Evolutionary conservation across 2,888 invertebrate genomes (phyloP), one percentile per base, ranked within the genome.

Genomic region (Notodonta ziczac): DNA sequence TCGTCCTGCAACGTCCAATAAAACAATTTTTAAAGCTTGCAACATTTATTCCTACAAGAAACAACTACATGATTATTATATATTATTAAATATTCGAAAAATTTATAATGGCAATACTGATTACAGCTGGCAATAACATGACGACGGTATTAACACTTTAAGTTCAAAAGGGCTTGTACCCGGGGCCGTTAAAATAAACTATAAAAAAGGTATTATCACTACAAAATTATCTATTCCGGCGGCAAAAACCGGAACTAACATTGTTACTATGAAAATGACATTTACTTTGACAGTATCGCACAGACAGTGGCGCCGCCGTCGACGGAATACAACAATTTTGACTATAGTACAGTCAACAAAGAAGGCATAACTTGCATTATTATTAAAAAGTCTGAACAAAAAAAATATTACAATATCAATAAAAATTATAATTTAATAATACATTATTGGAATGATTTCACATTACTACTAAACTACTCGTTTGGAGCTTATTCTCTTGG

Each of bases 41-140:
- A 80, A 81, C 78, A 76, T 77, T 78, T 81, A 81, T 76, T 82
- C 68, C 77, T 82, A 78, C 61, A 63, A 67, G 62, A 69, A 78
- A 69, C 69, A 73, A 64, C 75, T 77, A 76, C 77, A 63, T 58
- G 62, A 70, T 72, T 80, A 70, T 44, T 51, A 65, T 71, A 61
- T 59, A 56, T 57, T 65, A 61, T 62, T 53, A 65, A 55, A 32
- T 60, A 59, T 52, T 57, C 42, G 50, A 13, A 55, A 58, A 14
- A 0, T 9, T 50, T 50, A 50, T 46, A n/a, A 46, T 46, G 46
- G 46, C 46, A 46, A 46, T 7, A 46, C 46, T n/a, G 46, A 46
- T 46, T 46, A 46, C 13, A 46, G 2, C 46, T 46, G 46, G 46
- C 46, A 46, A 46, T 46, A 46, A 46, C n/a, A 46, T 46, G 46